Evolutionary conservation across 2,888 invertebrate species (phyloP), one percentile per base, ranked within the genome.

Genomic region (Syrphus vitripennis): DNA sequence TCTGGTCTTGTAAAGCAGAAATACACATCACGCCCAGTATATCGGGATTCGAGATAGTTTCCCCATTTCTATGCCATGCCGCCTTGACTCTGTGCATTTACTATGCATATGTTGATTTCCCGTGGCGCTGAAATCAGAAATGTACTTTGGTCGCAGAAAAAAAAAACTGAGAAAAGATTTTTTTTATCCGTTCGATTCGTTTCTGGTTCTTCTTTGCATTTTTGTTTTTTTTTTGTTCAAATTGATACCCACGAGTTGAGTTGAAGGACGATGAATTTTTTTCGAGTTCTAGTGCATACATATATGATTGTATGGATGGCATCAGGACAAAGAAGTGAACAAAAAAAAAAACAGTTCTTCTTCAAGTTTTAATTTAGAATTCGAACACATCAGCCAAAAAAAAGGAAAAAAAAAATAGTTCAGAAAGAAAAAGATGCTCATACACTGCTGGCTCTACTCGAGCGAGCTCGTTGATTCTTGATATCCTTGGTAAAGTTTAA

Each of bases 321-420:
- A 29, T 50, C 50, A 48, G 71, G 53, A 80, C 75, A 80, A 83
- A 50, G 75, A 45, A 45, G 50, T 16, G 59, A 21, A 6, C 14
- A 1, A 59, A 21, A 34, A 34, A 19, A 19, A 57, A 59, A 59
- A 7, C 70, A 31, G 70, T 37, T 63, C 75, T 80, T 76, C 67
- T 76, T 80, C 71, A 80, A 80, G 83, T 84, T 84, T 80, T 75
- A 84, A 84, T 84, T 80, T 80, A 42, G 55, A 79, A 75, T 48
- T 57, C 70, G 80, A 76, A 67, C 37, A 61, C 42, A 45, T 34
- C 34, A 31, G 14, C n/a, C n/a, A 48, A 55, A 48, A 50, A 72
- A 34, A 55, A 6, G 19, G 5, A 31, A 16, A 71, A 19, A 14
- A 21, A 5, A 14, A 57, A 21, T 37, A 21, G 37, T 37, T 53